Conservation (phyloP, 2,888 invertebrate species). For the Lithosia quadra region DNA sequence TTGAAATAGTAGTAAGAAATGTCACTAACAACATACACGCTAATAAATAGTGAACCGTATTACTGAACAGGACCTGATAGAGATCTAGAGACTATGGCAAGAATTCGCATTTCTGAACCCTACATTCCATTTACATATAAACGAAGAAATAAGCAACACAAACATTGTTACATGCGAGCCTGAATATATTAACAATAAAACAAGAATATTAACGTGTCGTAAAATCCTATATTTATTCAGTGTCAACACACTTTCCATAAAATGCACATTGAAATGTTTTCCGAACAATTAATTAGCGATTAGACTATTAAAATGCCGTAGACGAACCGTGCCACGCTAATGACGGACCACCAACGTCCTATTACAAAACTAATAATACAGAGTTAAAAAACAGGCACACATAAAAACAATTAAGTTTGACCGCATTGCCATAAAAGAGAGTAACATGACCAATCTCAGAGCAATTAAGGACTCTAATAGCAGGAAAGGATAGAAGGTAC, state of each 20-base stretch:
- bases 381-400: conserved; percentile 79
- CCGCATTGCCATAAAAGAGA: conserved; percentile 85
- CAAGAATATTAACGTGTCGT: conserved; percentile 27
- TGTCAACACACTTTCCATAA: conserved; percentile 51
- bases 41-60: conserved; percentile 41
- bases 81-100: conserved; percentile 39
- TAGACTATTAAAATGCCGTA: conserved; percentile 72
- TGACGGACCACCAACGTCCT: conserved; percentile 78
- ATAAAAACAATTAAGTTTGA: conserved; percentile 85
- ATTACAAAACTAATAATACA: conserved; percentile 74
- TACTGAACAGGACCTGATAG: conserved; percentile 32
- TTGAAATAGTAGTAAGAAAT: neutral
- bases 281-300: conserved; percentile 62
- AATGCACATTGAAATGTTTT: conserved; percentile 46
- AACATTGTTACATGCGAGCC: conserved; percentile 31
- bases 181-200: conserved; percentile 51
- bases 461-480: conserved; percentile 84
- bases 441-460: conserved; percentile 81
- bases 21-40: neutral
- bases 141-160: conserved; percentile 18
- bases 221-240: conserved; percentile 48
- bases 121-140: conserved; percentile 35
- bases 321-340: conserved; percentile 68
- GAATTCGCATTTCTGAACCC: conserved; percentile 31
- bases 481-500: conserved; percentile 77